Percentiles rank a stretch among this genome's conserved stretches.
Conservation (phyloP, 2,797 vertebrate species). For the Acanthurus leucopareius region DNA sequence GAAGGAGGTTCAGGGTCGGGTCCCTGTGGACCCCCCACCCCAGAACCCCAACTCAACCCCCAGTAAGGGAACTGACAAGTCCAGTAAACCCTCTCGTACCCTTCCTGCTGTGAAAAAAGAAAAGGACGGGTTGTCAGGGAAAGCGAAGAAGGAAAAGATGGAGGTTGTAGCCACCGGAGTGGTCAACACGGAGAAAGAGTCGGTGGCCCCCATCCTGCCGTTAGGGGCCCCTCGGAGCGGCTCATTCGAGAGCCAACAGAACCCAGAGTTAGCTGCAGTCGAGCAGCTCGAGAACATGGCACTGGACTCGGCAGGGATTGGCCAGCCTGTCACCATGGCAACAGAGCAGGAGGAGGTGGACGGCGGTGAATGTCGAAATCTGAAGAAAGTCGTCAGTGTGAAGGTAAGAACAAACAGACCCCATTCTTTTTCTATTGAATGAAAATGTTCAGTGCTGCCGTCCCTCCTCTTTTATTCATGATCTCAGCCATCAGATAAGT, state of each 20-base stretch:
- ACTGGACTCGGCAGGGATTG: conserved; percentile 89
- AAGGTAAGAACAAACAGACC: conserved; percentile 88
- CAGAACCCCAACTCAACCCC: conserved; percentile 78
- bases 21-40: conserved; percentile 83
- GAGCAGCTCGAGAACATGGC: conserved; percentile 92
- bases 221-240: conserved; percentile 84
- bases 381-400: conserved; percentile 92
- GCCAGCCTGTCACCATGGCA: conserved; percentile 90
- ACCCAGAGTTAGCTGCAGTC: conserved; percentile 83
- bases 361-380: conserved; percentile 87
- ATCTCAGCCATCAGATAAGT: background rate
- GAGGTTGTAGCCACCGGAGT: conserved; percentile 78
- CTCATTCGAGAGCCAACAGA: conserved; percentile 88
- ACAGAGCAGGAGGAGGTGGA: conserved; percentile 92
- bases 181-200: conserved; percentile 88
- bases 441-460: too few relatives aligned
- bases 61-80: conserved; percentile 91
- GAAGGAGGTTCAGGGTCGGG: conserved; percentile 92
- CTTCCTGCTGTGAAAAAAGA: conserved; percentile 92
- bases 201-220: conserved; percentile 78
- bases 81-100: conserved; percentile 89
- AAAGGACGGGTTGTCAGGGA: conserved; percentile 91
- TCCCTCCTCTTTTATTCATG: too few relatives aligned
- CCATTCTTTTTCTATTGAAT: background rate
- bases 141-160: conserved; percentile 95